Conservation (phyloP, 2,797 vertebrate species). For the Peromyscus eremicus region DNA sequence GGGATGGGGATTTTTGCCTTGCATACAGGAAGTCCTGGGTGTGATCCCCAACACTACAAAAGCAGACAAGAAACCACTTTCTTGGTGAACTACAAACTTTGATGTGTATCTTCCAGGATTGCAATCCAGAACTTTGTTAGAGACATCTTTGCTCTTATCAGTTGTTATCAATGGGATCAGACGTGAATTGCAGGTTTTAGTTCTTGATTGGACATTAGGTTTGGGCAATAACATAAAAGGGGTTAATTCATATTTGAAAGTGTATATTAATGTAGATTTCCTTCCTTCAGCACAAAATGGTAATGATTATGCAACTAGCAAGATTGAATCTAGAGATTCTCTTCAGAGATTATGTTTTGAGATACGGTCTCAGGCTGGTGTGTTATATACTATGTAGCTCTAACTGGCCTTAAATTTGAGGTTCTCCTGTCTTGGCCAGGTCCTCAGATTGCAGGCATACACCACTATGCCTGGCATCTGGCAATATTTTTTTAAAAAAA, state of each 20-base stretch:
- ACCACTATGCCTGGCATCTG: not conserved
- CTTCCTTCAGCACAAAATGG: slow-evolving; percentile 34
- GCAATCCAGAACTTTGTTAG: not conserved
- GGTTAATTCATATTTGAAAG: not conserved
- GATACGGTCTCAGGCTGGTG: not conserved
- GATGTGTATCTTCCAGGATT: not conserved
- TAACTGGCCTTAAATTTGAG: not conserved
- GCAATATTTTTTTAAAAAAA: not conserved
- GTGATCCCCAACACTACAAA: not conserved
- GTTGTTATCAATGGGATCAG: not conserved
- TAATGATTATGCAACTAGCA: not conserved
- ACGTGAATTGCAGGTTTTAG: not conserved
- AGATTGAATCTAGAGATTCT: not conserved
- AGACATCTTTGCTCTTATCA: not conserved
- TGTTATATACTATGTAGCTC: not conserved
- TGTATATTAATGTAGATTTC: not conserved
- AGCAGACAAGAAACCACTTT: not conserved
- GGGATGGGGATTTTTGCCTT: not conserved
- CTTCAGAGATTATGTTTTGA: not conserved
- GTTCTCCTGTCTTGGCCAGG: not conserved
- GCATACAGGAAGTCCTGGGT: not conserved
- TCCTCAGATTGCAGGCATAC: not conserved
- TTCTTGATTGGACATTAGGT: not conserved
- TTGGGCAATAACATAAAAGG: not conserved
- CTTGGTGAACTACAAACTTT: not conserved